A percentile compares a stretch with the other conserved stretches of the same genome.
Conservation (phyloP, 2,797 vertebrate species). For the Petrocephalus schoutedeni region DNA sequence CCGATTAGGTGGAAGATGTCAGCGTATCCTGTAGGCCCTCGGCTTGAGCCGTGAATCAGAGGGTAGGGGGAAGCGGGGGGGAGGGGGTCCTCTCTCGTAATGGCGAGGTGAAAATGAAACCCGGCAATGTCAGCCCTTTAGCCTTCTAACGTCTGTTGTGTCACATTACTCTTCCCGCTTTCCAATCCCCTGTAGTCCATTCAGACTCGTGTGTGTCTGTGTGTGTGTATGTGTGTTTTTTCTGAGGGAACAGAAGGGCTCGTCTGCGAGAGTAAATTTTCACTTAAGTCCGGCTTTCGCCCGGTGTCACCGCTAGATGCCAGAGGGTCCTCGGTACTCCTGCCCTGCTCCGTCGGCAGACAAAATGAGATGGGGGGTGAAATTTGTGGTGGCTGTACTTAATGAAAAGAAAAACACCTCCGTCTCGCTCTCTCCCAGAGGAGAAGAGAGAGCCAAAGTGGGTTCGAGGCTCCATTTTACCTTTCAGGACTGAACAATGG, state of each 20-base stretch:
- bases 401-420: slow-evolving; percentile 42
- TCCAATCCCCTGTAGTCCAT: slow-evolving; percentile 35
- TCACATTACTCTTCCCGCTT: slow-evolving; percentile 42
- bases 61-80: not conserved
- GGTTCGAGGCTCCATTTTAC: not conserved
- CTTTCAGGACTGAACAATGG: not conserved
- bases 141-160: slow-evolving; percentile 35
- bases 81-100: slow-evolving; percentile 20
- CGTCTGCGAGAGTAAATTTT: slow-evolving; percentile 42
- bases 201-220: slow-evolving; percentile 12
- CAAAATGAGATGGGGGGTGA: slow-evolving; percentile 32
- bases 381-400: slow-evolving; percentile 31
- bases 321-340: not conserved
- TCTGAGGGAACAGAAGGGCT: not conserved
- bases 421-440: not conserved
- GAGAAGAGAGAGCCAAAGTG: not conserved
- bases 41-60: slow-evolving; percentile 36
- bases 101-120: slow-evolving; percentile 53
- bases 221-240: slow-evolving; percentile 13
- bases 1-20: slow-evolving; percentile 43
- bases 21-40: slow-evolving; percentile 31
- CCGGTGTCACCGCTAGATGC: slow-evolving; percentile 38
- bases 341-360: slow-evolving; percentile 28
- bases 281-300: slow-evolving; percentile 42
- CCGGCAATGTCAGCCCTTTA: slow-evolving; percentile 47